Evolutionary conservation across 2,888 invertebrate species (phyloP).

Genomic region (Microctonus hyperodae): DNA sequence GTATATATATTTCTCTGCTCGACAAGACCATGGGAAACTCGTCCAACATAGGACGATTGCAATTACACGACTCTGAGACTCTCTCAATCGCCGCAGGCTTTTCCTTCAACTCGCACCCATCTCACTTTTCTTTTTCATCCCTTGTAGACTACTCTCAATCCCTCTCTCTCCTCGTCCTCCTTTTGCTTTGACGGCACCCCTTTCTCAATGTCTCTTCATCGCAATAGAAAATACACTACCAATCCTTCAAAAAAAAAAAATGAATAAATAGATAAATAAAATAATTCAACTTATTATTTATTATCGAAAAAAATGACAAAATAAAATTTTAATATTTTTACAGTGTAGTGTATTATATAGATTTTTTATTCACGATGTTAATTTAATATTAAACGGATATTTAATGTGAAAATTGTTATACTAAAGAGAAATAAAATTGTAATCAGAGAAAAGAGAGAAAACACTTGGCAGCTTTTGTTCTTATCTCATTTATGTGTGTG

Average conservation of each 20-base stretch:
- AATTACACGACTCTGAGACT: constrained; percentile 24
- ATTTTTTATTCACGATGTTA: background rate
- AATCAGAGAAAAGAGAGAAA: constrained; percentile 39
- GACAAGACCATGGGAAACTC: constrained; percentile 27
- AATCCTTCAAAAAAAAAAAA: too few species aligned
- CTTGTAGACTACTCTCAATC: background rate
- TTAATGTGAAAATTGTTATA: too few species aligned
- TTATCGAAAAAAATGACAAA: background rate
- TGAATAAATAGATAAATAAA: too few species aligned
- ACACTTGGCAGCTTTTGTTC: constrained; percentile 50
- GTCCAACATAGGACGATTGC: constrained; percentile 14
- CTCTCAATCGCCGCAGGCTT: constrained; percentile 22
- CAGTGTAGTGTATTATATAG: too few species aligned
- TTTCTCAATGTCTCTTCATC: constrained; percentile 11
- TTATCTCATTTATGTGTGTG: constrained; percentile 40
- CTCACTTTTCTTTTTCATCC: constrained; percentile 20
- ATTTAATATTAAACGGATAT: too few species aligned
- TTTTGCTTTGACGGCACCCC: background rate
- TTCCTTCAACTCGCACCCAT: constrained; percentile 33
- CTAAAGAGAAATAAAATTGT: constrained; percentile 18
- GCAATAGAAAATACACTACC: constrained; percentile 9
- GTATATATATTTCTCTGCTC: background rate
- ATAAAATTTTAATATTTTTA: background rate
- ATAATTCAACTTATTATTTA: background rate
- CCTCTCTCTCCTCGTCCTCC: constrained; percentile 1